These are phyloP conservation scores for Scaptomyza cyrtandrae DNA, from an alignment of 2,888 invertebrate species.

Conservation along the genomic window DNA sequence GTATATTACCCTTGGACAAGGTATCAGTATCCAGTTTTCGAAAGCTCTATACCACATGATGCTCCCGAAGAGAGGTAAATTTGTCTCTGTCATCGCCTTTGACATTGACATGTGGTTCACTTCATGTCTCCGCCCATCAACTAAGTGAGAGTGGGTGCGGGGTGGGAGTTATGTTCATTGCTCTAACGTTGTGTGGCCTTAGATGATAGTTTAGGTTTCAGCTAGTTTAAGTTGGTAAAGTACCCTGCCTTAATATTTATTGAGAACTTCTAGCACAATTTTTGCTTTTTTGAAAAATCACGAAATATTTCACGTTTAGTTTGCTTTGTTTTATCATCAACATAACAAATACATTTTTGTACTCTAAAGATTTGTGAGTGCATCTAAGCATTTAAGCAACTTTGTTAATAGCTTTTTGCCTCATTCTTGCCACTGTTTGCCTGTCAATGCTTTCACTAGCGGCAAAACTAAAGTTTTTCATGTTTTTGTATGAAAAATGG, in stretches of 20 bases:
- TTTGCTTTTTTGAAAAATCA: too few relatives aligned
- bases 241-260: slow-evolving; percentile 5
- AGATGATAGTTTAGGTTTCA: slow-evolving; percentile 27
- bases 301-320: not conserved
- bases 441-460: slow-evolving; percentile 34
- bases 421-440: not conserved
- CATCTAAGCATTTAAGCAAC: not conserved
- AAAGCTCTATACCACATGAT: slow-evolving; percentile 7
- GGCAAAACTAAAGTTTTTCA: slow-evolving; percentile 32
- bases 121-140: slow-evolving; percentile 32
- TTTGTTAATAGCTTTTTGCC: not conserved
- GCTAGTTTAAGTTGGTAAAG: slow-evolving; percentile 6
- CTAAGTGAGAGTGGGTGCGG: not conserved
- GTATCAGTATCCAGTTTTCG: slow-evolving; percentile 24
- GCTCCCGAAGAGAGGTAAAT: slow-evolving; percentile 44
- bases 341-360: not conserved
- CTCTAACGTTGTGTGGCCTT: slow-evolving; percentile 33
- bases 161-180: slow-evolving; percentile 27
- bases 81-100: slow-evolving; percentile 76
- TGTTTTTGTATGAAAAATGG: slow-evolving; percentile 63
- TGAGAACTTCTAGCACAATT: not conserved
- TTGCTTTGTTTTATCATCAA: not conserved
- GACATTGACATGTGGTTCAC: slow-evolving; percentile 76
- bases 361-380: not conserved
- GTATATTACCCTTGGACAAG: slow-evolving; percentile 24